phyloP scores from a whole-genome alignment of 2,797 vertebrate species.

The Coregonus suidteri region DNA sequence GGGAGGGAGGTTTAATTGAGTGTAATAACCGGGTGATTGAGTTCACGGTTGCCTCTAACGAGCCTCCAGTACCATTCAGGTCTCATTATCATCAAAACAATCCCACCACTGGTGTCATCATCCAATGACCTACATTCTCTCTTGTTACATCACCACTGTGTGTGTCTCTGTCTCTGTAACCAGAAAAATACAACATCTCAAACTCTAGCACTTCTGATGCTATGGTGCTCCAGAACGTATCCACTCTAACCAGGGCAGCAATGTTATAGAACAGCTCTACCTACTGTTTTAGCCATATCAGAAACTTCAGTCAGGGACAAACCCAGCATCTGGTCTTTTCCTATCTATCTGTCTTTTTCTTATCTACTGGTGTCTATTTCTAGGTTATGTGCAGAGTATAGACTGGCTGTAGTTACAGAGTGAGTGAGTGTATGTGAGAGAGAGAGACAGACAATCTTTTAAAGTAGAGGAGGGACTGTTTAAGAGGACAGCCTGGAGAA shows the following conservation, averaged over 20 bases:
- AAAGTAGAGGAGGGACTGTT: slow-evolving; percentile 50
- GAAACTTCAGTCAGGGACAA: slow-evolving; percentile 70
- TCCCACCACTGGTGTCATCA: slow-evolving; percentile 49
- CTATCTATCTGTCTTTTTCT: slow-evolving; percentile 34
- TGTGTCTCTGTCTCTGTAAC: slow-evolving; percentile 22
- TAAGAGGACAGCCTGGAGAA: slow-evolving; percentile 81
- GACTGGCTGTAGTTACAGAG: slow-evolving; percentile 41
- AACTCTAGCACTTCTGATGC: slow-evolving; percentile 40
- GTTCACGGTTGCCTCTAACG: slow-evolving; percentile 55
- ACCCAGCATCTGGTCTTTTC: slow-evolving; percentile 53
- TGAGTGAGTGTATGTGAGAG: slow-evolving; percentile 6
- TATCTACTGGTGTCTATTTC: slow-evolving; percentile 51
- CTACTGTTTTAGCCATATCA: slow-evolving; percentile 68
- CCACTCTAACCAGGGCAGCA: slow-evolving; percentile 60
- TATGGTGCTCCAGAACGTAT: slow-evolving; percentile 64
- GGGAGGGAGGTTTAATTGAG: slow-evolving; percentile 35
- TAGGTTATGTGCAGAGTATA: slow-evolving; percentile 43
- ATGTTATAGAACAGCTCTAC: slow-evolving; percentile 32
- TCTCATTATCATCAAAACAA: slow-evolving; percentile 68
- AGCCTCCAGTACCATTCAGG: slow-evolving; percentile 63
- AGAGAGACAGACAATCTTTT: slow-evolving; percentile 30
- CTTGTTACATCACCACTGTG: slow-evolving; percentile 66
- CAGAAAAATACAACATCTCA: slow-evolving; percentile 57
- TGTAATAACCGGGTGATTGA: slow-evolving; percentile 52
- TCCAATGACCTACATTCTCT: slow-evolving; percentile 68